Evolutionary conservation across 2,113 vertebrate genomes (phyloP).

Genomic region (Tragelaphus imberbis): DNA sequence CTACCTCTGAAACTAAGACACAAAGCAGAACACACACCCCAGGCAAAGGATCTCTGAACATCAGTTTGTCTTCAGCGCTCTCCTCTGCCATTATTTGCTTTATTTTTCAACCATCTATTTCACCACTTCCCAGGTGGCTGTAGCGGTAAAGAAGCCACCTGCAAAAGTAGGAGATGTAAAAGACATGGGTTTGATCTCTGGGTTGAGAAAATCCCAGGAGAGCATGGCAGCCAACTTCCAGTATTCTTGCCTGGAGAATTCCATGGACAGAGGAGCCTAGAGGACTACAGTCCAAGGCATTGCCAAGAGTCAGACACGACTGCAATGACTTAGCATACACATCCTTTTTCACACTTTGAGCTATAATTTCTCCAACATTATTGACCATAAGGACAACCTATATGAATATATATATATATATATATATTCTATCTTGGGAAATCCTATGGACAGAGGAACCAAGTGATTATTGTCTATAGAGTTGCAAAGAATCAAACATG

Average conservation of each 20-base stretch:
- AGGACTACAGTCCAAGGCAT: background rate
- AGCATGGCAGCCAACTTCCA: background rate
- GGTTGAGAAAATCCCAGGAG: background rate
- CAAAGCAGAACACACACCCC: background rate
- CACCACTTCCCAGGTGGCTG: background rate
- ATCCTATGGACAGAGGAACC: too few species aligned
- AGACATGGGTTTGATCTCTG: background rate
- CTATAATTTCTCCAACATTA: background rate
- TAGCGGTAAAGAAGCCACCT: background rate
- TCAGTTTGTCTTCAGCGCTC: background rate
- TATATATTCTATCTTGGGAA: too few species aligned
- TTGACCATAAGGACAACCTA: background rate
- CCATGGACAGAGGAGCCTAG: background rate
- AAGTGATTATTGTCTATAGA: too few species aligned
- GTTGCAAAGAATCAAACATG: background rate
- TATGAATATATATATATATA: background rate
- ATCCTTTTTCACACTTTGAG: background rate
- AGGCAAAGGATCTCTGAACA: background rate
- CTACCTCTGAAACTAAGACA: background rate
- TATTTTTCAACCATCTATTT: background rate
- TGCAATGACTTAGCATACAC: accelerated
- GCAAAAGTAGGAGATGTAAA: background rate
- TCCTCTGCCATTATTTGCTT: background rate
- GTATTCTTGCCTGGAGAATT: background rate
- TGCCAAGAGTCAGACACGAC: accelerated